phyloP scores from a whole-genome alignment of 30 jellyfish, hydroid and myxozoan species.

The Aurelia sp. region DNA sequence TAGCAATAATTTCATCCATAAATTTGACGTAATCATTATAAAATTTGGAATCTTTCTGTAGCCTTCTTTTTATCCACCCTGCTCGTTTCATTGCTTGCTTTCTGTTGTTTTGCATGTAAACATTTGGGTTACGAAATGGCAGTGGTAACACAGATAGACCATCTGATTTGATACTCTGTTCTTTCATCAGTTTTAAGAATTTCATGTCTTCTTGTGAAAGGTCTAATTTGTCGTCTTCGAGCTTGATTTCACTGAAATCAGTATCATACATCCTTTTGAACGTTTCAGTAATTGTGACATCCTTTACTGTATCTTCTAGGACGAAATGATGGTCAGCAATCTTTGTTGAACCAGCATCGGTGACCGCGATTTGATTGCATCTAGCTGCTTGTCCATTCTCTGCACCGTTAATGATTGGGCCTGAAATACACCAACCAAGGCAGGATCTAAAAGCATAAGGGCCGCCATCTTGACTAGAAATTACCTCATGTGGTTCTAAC shows the following conservation, averaged over 20 bases:
- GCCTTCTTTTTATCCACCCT: conserved; percentile 4
- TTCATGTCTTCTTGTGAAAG: conserved; percentile 10
- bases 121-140: conserved; percentile 51
- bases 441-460: conserved; percentile 30
- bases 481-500: conserved; percentile 20
- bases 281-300: not conserved
- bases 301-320: conserved; percentile 14
- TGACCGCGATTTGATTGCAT: conserved; percentile 12
- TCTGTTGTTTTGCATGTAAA: conserved; percentile 36
- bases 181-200: conserved; percentile 11
- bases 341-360: conserved; percentile 3
- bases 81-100: conserved; percentile 40
- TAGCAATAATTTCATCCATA: conserved; percentile 47
- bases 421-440: conserved; percentile 35
- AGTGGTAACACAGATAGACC: conserved; percentile 62
- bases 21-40: conserved; percentile 39
- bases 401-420: conserved; percentile 14
- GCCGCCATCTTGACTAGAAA: conserved; percentile 20
- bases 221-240: not conserved
- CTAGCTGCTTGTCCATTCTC: conserved; percentile 4
- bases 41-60: conserved; percentile 14
- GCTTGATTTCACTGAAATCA: conserved; percentile 12
- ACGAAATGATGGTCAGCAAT: conserved; percentile 4
- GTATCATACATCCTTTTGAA: conserved; percentile 7
- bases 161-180: conserved; percentile 6